Evolutionary conservation across 2,888 invertebrate species (phyloP).

Genomic region (Tenthredo amoena): DNA sequence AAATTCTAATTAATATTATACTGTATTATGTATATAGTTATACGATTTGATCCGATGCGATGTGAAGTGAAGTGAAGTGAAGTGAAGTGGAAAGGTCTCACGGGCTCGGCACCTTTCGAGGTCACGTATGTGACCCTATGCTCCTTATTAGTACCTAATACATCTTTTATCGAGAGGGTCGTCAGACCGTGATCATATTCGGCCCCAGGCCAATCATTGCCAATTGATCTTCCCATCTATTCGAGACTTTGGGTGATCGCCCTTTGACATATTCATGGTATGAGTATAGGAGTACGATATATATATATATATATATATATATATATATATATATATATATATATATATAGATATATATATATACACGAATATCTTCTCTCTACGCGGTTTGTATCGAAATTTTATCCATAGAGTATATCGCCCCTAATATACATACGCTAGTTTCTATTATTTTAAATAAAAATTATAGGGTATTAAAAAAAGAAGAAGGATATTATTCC

Average conservation of each 20-base stretch:
- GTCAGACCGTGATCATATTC: constrained; percentile 18
- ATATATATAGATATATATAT: neutral
- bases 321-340: too few species aligned
- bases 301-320: neutral
- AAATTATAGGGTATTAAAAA: too few species aligned
- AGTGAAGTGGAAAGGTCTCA: constrained; percentile 11
- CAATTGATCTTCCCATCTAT: constrained; percentile 39
- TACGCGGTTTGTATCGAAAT: neutral
- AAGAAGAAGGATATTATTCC: too few species aligned
- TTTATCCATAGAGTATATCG: too few species aligned
- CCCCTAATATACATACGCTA: too few species aligned
- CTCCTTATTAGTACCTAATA: constrained; percentile 16
- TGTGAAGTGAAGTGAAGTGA: neutral
- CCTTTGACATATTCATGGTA: constrained; percentile 29
- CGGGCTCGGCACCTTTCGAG: constrained; percentile 9
- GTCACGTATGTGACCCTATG: constrained; percentile 25
- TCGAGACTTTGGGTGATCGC: constrained; percentile 32
- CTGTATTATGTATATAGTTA: neutral
- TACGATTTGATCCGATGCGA: neutral
- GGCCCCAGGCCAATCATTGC: constrained; percentile 47
- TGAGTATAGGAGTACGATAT: neutral
- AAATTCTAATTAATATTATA: neutral
- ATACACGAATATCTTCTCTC: neutral
- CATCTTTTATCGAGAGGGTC: constrained; percentile 5
- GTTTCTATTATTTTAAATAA: too few species aligned